Evolutionary conservation across 2,113 vertebrate species (phyloP).

Genomic region (Mormyrus iriodes): DNA sequence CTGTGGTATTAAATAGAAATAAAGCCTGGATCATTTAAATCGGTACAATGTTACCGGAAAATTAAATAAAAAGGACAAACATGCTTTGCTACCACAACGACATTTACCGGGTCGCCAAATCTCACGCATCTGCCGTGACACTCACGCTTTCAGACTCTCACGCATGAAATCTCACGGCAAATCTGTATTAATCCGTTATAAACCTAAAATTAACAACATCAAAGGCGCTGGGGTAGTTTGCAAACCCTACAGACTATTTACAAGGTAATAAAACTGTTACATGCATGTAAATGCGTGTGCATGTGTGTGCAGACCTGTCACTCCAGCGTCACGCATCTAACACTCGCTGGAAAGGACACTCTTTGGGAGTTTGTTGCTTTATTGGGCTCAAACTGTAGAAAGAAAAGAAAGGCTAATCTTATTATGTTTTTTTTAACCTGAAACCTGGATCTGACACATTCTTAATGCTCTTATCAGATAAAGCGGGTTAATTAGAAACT

Average conservation of each 20-base stretch:
- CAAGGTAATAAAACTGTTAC: background rate
- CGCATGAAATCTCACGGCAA: background rate
- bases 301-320: background rate
- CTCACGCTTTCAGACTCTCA: background rate
- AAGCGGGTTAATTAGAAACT: constrained; percentile 46
- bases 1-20: background rate
- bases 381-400: background rate
- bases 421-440: constrained; percentile 33
- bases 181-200: background rate
- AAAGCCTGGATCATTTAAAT: background rate
- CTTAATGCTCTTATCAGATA: constrained; percentile 38
- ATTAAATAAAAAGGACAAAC: background rate
- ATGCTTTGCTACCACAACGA: background rate
- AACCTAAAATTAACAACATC: no score
- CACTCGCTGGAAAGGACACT: background rate
- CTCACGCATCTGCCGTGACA: background rate
- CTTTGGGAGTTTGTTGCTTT: background rate
- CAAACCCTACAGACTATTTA: background rate
- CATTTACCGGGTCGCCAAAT: background rate
- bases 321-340: background rate
- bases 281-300: background rate
- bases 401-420: constrained; percentile 18
- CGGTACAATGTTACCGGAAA: background rate
- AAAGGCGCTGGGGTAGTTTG: no score
- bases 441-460: constrained; percentile 25